Evolutionary conservation across 1,140 invertebrate species (phyloP).

Genomic region (Drosophila asahinai): DNA sequence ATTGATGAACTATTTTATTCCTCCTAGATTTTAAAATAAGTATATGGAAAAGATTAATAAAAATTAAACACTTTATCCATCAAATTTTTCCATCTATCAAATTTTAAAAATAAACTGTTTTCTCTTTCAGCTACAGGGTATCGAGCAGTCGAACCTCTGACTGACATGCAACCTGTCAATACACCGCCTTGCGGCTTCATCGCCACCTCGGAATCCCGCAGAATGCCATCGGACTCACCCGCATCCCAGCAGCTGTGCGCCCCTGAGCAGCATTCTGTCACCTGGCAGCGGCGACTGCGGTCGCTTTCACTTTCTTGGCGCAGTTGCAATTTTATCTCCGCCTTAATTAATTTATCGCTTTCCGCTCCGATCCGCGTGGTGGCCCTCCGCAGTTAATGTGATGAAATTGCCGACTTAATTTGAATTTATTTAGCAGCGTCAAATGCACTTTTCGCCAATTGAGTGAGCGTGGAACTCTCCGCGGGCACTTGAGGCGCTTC

Average conservation of each 20-base stretch:
- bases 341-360: conserved; percentile 75
- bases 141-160: neutral
- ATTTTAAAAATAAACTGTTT: no score
- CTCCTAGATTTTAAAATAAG: no score
- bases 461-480: conserved; percentile 14
- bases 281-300: conserved; percentile 21
- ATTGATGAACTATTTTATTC: neutral
- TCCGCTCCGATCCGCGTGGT: conserved; percentile 4
- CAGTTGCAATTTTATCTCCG: conserved; percentile 41
- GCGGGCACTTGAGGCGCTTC: conserved; percentile 74
- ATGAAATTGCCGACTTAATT: conserved; percentile 64
- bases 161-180: conserved; percentile 11
- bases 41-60: no score
- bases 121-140: neutral
- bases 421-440: conserved; percentile 56
- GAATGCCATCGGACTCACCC: conserved; percentile 57
- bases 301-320: conserved; percentile 50
- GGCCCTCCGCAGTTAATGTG: conserved; percentile 43
- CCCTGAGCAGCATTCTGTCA: conserved; percentile 70
- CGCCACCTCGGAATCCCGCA: conserved; percentile 7
- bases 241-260: conserved; percentile 64
- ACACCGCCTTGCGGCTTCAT: neutral
- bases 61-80: no score
- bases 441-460: conserved; percentile 36
- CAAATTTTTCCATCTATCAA: no score